phyloP scores from a whole-genome alignment of 1,140 invertebrate species.

The Dendrolimus kikuchii region DNA sequence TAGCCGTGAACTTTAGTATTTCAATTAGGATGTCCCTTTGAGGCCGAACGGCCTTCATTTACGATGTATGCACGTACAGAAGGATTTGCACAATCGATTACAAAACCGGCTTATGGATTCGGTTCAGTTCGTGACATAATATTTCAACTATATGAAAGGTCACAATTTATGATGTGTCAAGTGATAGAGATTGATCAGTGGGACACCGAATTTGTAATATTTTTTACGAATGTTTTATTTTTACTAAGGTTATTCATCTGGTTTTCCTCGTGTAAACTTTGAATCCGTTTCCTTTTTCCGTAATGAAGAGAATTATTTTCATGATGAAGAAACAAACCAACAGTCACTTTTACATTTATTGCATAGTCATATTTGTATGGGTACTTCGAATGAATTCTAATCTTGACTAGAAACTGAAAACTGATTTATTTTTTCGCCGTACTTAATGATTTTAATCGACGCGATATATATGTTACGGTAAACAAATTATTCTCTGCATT shows the following conservation, averaged over 20 bases:
- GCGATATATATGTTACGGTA: slow-evolving; percentile 15
- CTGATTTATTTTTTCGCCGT: too few relatives aligned
- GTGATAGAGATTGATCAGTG: slow-evolving; percentile 8
- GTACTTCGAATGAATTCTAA: too few relatives aligned
- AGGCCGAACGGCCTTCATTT: not conserved
- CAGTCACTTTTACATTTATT: too few relatives aligned
- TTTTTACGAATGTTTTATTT: slow-evolving; percentile 7
- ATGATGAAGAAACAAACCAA: too few relatives aligned
- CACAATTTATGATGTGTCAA: slow-evolving; percentile 14
- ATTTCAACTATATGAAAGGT: slow-evolving; percentile 38
- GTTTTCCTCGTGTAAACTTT: slow-evolving; percentile 1
- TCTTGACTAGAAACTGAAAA: too few relatives aligned
- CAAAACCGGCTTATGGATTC: slow-evolving; percentile 33
- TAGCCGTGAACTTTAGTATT: slow-evolving; percentile 1
- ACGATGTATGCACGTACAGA: not conserved
- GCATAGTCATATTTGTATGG: too few relatives aligned
- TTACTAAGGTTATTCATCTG: slow-evolving; percentile 1
- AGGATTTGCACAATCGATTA: slow-evolving; percentile 18
- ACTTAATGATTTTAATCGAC: not conserved
- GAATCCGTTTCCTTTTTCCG: too few relatives aligned
- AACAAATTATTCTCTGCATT: slow-evolving; percentile 6
- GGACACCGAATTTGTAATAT: not conserved
- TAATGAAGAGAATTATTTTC: too few relatives aligned
- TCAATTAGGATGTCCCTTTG: not conserved
- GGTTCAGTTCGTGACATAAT: slow-evolving; percentile 31